Evolutionary conservation across 2,797 vertebrate species (phyloP).

Genomic region (Lindbergichthys nudifrons): DNA sequence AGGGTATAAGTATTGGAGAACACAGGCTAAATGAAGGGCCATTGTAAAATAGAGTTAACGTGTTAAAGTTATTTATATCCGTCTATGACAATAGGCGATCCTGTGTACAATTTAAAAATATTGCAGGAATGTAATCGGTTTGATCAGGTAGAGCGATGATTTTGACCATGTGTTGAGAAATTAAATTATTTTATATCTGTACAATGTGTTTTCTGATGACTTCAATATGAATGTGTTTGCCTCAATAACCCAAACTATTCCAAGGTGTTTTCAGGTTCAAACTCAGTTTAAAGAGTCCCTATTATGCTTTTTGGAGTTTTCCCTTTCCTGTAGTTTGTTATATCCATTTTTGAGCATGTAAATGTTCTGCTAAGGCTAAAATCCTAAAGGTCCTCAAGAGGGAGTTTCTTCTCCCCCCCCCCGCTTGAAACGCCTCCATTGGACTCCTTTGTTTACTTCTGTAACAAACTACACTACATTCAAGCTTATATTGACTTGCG

Average conservation of each 20-base stretch:
- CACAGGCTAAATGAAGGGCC: not conserved
- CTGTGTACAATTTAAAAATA: slow-evolving; percentile 61
- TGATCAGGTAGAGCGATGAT: slow-evolving; percentile 43
- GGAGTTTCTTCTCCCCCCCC: no score
- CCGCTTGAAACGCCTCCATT: no score
- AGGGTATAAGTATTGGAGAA: no score
- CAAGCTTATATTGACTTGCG: no score
- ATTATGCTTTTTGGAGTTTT: no score
- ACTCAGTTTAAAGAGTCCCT: not conserved
- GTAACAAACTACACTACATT: no score
- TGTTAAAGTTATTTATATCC: slow-evolving; percentile 19
- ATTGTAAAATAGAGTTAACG: slow-evolving; percentile 3
- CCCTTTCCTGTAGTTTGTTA: no score
- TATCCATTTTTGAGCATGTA: no score
- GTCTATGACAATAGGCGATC: slow-evolving; percentile 20
- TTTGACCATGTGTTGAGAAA: slow-evolving; percentile 54
- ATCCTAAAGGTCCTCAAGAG: no score
- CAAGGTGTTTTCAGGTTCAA: not conserved
- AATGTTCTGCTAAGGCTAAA: no score
- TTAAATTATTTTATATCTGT: slow-evolving; percentile 60
- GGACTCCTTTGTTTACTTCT: no score
- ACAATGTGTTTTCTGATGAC: slow-evolving; percentile 1
- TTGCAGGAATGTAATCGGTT: slow-evolving; percentile 31
- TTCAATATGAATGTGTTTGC: slow-evolving; percentile 5
- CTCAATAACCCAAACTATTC: not conserved